Evolutionary conservation across 2,888 invertebrate species (phyloP), one percentile per base, ranked within the genome.

Genomic region (Caenorhabditis zanzibari): DNA sequence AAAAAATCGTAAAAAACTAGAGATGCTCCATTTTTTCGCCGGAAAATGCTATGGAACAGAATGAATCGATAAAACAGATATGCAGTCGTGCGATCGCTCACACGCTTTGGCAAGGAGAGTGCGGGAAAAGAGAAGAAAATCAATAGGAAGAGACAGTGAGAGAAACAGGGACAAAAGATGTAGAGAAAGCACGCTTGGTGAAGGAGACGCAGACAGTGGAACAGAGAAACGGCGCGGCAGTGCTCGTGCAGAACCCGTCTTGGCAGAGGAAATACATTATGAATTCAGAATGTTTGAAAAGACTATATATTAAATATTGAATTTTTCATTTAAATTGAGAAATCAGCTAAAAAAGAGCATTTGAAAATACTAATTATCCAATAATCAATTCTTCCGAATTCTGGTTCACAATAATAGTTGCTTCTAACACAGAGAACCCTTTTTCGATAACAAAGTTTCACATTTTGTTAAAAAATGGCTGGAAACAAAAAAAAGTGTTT

Each of bases 181-280:
- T 19, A 52, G 59, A 66, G 77, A 63, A 32, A 61, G 52, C 19
- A 35, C 41, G 38, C 12, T 47, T 22, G 35, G 63, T 52, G 26
- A 28, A 38, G 14, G 68, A 74, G 41, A 71, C 75, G 68, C 64
- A 75, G 71, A 64, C 49, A 64, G 49, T 19, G 26, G 38, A 41
- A 32, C 7, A 69, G 49, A 63, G 38, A 28, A 63, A 28, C 14
- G 32, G 35, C n/a, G 49, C n/a, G 49, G 66, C 58, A 66, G 24
- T 49, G 59, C 44, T 64, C 63, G 80, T 73, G 52, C 19, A 22
- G 63, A 66, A 75, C 66, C 56, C 75, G 75, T 75, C 75, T 74
- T 75, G 49, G 66, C 74, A 64, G 63, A 28, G 9, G 28, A 22
- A 26, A 38, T 10, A 52, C 28, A 49, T 28, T 24, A 64, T 22